Conservation (phyloP, 1,140 invertebrate species). For the Oedothorax gibbosus region DNA sequence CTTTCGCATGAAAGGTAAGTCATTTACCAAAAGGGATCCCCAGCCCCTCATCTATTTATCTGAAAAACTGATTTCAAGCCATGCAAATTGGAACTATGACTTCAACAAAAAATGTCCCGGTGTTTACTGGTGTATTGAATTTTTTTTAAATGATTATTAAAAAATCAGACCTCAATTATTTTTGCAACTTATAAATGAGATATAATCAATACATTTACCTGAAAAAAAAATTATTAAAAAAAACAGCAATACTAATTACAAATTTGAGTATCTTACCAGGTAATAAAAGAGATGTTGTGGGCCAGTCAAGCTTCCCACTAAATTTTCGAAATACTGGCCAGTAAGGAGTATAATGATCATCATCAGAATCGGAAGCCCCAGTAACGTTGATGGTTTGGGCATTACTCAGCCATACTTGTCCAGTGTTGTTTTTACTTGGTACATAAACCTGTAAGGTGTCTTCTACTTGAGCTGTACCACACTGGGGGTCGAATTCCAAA, state of each 20-base stretch:
- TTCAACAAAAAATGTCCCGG: too few species aligned
- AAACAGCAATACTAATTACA: not conserved
- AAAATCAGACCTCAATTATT: too few species aligned
- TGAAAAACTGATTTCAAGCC: too few species aligned
- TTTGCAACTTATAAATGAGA: not conserved
- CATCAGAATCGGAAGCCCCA: slow-evolving; percentile 64
- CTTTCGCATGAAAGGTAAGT: too few species aligned
- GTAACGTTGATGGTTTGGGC: slow-evolving; percentile 52
- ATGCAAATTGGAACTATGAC: too few species aligned
- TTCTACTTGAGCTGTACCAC: slow-evolving; percentile 92
- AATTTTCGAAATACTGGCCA: slow-evolving; percentile 82
- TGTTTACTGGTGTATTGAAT: too few species aligned
- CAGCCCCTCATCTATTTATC: too few species aligned
- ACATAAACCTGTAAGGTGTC: slow-evolving; percentile 91
- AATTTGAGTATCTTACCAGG: slow-evolving; percentile 74
- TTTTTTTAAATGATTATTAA: too few species aligned
- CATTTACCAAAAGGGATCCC: too few species aligned
- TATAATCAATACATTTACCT: not conserved
- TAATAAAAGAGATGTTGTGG: slow-evolving; percentile 84
- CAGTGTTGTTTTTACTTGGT: slow-evolving; percentile 69
- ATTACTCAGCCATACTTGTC: slow-evolving; percentile 37
- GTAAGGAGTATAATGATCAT: slow-evolving; percentile 69
- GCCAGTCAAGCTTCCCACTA: slow-evolving; percentile 83
- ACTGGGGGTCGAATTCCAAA: slow-evolving; percentile 92
- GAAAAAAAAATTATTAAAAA: not conserved